A percentile compares a stretch with the other conserved stretches of the same genome.
These are phyloP conservation scores for Fringilla coelebs DNA, from an alignment of 2,797 vertebrate genomes.

Conservation along the genomic window DNA sequence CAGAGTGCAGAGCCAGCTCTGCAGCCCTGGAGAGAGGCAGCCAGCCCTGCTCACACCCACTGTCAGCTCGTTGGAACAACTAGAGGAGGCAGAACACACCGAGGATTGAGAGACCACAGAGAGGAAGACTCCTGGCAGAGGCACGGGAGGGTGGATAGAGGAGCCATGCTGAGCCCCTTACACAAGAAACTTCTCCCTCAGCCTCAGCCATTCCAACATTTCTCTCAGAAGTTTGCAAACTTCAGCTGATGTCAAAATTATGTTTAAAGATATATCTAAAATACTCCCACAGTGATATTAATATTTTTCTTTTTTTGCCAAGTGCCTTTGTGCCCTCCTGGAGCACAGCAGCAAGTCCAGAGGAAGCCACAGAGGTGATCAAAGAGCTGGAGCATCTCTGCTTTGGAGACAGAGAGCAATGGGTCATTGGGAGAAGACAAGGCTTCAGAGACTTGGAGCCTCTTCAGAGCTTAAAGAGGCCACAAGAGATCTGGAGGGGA, in stretches of 20 bases:
- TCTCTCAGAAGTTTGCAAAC: not conserved
- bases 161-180: not conserved
- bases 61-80: not conserved
- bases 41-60: not conserved
- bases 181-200: not conserved
- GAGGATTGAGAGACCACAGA: not conserved
- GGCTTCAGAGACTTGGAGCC: not conserved
- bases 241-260: not conserved
- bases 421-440: not conserved
- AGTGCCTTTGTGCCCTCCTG: not conserved
- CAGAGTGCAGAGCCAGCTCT: not conserved
- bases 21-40: not conserved
- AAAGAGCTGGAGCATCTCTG: not conserved
- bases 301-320: not conserved
- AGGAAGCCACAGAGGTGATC: not conserved
- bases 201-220: not conserved
- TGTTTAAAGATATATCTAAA: not conserved
- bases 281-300: not conserved
- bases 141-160: fast-evolving
- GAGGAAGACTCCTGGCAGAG: not conserved
- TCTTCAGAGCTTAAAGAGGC: too few relatives aligned
- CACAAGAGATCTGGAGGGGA: not conserved
- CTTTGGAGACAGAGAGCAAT: not conserved
- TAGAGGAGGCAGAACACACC: not conserved
- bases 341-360: not conserved